These are phyloP conservation scores for Molossus molossus DNA, from an alignment of 2,797 vertebrate species.

Conservation along the genomic window DNA sequence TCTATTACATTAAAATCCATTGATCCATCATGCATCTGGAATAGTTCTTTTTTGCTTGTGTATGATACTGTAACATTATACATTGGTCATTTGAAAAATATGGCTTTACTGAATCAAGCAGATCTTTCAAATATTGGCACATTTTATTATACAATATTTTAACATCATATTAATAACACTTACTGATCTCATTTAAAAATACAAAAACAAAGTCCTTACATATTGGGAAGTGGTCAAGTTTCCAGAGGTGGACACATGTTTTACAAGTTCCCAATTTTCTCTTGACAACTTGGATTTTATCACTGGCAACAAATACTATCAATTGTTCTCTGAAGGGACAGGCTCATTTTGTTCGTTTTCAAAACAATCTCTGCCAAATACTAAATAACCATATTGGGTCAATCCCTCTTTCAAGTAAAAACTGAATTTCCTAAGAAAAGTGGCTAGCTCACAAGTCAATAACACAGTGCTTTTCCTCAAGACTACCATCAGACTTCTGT, in stretches of 20 bases:
- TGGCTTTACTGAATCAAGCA: neutral
- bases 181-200: neutral
- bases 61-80: neutral
- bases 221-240: neutral
- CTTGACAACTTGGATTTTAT: slow-evolving; percentile 40
- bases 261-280: slow-evolving; percentile 15
- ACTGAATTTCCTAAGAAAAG: too few species aligned
- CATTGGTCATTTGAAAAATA: neutral
- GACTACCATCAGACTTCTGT: neutral
- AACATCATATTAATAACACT: neutral
- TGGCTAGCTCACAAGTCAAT: neutral
- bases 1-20: neutral
- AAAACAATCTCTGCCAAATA: neutral
- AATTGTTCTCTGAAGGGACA: neutral
- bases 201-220: neutral
- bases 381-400: neutral
- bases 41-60: neutral
- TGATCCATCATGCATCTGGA: neutral
- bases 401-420: neutral
- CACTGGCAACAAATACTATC: neutral
- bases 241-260: neutral
- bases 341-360: neutral
- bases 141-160: neutral
- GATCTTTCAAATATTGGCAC: neutral
- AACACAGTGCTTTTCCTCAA: too few species aligned